Evolutionary conservation across 2,888 invertebrate species (phyloP).

Genomic region (Temnothorax ravouxi): DNA sequence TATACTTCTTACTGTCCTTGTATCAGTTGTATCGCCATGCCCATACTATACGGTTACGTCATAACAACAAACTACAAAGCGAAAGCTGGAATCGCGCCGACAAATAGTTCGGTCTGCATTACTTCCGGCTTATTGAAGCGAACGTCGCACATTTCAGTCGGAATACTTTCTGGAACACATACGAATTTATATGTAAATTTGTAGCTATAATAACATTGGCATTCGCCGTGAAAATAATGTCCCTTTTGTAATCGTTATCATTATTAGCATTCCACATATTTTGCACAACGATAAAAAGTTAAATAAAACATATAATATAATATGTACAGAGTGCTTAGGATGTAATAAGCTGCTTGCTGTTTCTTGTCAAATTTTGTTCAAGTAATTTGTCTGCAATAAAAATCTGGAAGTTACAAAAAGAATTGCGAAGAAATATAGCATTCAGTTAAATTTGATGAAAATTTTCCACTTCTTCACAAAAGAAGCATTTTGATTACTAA

Average conservation of each 20-base stretch:
- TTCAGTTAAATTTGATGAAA: background rate
- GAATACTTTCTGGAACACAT: slow-evolving; percentile 21
- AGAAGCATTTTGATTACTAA: background rate
- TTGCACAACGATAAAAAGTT: background rate
- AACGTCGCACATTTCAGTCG: background rate
- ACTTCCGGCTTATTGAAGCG: background rate
- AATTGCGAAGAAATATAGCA: background rate
- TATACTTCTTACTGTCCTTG: background rate
- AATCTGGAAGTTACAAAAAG: background rate
- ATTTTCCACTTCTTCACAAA: background rate
- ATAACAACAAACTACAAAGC: background rate
- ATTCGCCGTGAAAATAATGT: background rate
- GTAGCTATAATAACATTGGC: background rate
- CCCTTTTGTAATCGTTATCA: background rate
- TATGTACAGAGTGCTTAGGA: background rate
- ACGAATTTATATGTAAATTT: slow-evolving; percentile 29
- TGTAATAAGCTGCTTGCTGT: background rate
- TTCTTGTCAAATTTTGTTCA: background rate
- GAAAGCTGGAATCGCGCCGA: background rate
- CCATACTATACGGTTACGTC: background rate
- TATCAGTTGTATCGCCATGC: background rate
- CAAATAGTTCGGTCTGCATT: slow-evolving; percentile 14
- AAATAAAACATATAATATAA: background rate
- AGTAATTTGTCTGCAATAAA: background rate
- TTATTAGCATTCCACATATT: background rate